Base-by-base conservation (phyloP, 1,140 invertebrate genomes). In the Drosophila erecta region DNA sequence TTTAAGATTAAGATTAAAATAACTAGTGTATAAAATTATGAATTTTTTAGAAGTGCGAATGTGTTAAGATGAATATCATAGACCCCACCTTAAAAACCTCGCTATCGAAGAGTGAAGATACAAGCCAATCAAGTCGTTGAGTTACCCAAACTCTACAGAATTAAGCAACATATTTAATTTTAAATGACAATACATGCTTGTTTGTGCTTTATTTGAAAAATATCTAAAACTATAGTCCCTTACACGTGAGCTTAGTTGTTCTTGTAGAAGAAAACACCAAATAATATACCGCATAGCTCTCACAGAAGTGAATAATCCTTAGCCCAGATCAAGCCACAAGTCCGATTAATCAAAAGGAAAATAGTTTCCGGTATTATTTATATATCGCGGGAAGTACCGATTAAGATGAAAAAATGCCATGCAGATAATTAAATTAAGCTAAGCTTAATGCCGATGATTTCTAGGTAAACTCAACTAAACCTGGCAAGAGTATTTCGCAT, bases 401-500 rank as follows among this genome's bases (percentile, higher is more conserved):
- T 17, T 30, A 2, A 33, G 15, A 30, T 2, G 1, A 17, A 10
- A 30, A 49, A 30, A 3, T 24, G 14, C 14, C 10, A 46, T 4
- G 2, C 7, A 8, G 44, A 24, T 24, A 49, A 49, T 49, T 49
- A 49, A 30, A 47, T 27, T 3, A 10, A n/a, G 1, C 22, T 27
- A 8, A 24, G 24, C 22, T 3, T 27, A n/a, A 30, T 44, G 43
- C 20, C 11, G 14, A 6, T 17, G 27, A 17, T 1, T 6, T 55
- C 53, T 20, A 40, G 53, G 22, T 24, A 55, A 22, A 24, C 41
- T 38, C 3, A 43, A 4, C 11, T 2, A 47, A 20, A 60, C 11
- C 6, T 10, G 8, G 37, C 20, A 43, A 44, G 70, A 27, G 51
- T 75, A 72, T 65, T 44, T 4, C 27, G 50, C 46, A 33, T 35